Evolutionary conservation across 2,113 vertebrate genomes (phyloP).

Genomic region (Mus musculus): GRCm39 chr2:45063001-45063500

Average conservation of each 20-base stretch:
- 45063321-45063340: neutral
- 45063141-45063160: slow-evolving; percentile 24
- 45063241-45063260: neutral
- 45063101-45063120: slow-evolving; percentile 15
- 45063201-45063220: neutral
- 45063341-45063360: neutral
- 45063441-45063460: neutral
- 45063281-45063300: slow-evolving; percentile 32
- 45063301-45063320: neutral
- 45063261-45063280: slow-evolving; percentile 16
- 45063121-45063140: slow-evolving; percentile 47
- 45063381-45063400: neutral
- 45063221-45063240: neutral
- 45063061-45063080: slow-evolving; percentile 62
- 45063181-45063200: neutral
- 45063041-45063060: slow-evolving; percentile 59
- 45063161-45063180: slow-evolving; percentile 34
- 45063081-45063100: neutral
- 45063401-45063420: slow-evolving; percentile 5
- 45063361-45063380: neutral
- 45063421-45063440: neutral
- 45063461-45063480: neutral
- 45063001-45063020: neutral
- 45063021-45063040: neutral
- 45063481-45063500: neutral